Evolutionary conservation across 2,797 vertebrate genomes (phyloP), one percentile per base, ranked within the genome.

Genomic region (Benthosema pterotum): DNA sequence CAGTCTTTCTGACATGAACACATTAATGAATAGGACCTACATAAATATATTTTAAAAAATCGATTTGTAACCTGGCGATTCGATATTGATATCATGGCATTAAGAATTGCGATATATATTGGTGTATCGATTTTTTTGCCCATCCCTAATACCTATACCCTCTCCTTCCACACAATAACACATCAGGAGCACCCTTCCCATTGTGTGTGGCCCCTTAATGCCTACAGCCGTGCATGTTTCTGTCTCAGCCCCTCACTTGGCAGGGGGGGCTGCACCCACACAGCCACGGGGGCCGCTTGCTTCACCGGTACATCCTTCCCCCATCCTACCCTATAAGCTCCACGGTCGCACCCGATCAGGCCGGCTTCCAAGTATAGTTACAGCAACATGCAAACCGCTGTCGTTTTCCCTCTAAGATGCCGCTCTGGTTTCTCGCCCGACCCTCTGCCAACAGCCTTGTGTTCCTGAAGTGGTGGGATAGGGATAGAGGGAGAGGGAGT

Each of bases 271-370:
- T 25, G 5, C 22, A 25, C 22, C 22, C 1, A 3, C 22, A 5
- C 7, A 69, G 74, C 82, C 60, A 28, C 56, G 25, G 76, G 66
- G 22, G 22, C 78, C 65, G 14, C 57, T n/a, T n/a, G n/a, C n/a
- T n/a, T n/a, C 71, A 25, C 70, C 57, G 43, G 43, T 63, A 57
- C 56, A 70, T 72, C 64, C 32, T 50, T 3, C 2, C 22, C 22
- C 22, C 22, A 22, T 22, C 22, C 22, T n/a, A n/a, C n/a, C 22
- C 22, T 25, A 25, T 82, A 80, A 85, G 76, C 78, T 72, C 70
- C 70, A 67, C 71, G 79, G 77, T 77, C 17, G 59, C 61, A n/a
- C 71, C 71, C 60, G 62, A 72, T 83, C 73, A 77, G 68, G 74
- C 76, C 49, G 45, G 13, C 4, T 49, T 75, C 76, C 65, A 79